phyloP scores from a whole-genome alignment of 2,113 vertebrate species.

The Rutilus rutilus region DNA sequence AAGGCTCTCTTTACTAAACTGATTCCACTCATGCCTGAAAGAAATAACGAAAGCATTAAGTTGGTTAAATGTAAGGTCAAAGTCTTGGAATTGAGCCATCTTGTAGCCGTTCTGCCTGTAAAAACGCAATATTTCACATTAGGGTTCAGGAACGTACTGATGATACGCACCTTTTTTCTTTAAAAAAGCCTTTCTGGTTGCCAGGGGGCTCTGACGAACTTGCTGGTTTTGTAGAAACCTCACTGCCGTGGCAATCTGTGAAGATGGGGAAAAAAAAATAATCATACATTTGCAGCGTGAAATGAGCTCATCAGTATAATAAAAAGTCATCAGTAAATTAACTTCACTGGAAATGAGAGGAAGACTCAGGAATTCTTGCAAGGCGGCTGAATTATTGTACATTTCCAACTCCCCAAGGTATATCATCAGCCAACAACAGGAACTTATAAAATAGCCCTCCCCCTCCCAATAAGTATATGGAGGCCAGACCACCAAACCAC shows the following conservation, averaged over 20 bases:
- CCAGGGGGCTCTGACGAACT: conserved; percentile 89
- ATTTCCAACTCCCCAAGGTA: conserved; percentile 45
- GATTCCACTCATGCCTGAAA: background rate
- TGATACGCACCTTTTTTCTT: conserved; percentile 92
- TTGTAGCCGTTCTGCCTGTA: background rate
- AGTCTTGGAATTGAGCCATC: background rate
- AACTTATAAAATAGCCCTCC: conserved; percentile 62
- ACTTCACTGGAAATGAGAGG: conserved; percentile 39
- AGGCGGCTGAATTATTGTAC: conserved; percentile 44
- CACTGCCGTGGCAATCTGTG: conserved; percentile 91
- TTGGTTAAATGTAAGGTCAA: conserved; percentile 14
- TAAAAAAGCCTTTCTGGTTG: conserved; percentile 89
- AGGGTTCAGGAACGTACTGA: background rate
- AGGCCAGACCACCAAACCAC: conserved; percentile 76
- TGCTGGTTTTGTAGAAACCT: conserved; percentile 96
- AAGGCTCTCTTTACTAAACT: background rate
- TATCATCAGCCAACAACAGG: conserved; percentile 54
- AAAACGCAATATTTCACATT: background rate
- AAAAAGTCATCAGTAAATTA: conserved; percentile 48
- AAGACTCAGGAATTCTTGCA: conserved; percentile 49
- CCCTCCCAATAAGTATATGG: conserved; percentile 63
- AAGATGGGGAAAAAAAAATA: conserved; percentile 46
- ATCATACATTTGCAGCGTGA: conserved; percentile 19
- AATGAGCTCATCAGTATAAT: conserved; percentile 39
- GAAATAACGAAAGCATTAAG: background rate